phyloP scores from a whole-genome alignment of 2,888 invertebrate species.

The Gymnocheta viridis region DNA sequence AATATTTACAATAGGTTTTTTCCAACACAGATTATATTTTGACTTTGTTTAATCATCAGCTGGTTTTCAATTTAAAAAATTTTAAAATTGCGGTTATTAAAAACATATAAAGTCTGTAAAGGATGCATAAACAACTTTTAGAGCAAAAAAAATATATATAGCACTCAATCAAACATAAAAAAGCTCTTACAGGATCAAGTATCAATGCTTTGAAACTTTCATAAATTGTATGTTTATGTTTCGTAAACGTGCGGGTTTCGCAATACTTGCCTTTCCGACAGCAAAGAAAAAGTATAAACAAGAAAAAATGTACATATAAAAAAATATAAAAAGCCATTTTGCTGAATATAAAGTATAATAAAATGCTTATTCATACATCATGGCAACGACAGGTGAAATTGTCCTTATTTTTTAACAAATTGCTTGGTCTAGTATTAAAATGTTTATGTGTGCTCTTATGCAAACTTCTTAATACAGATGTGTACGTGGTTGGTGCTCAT shows the following conservation, averaged over 20 bases:
- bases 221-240: slow-evolving; percentile 41
- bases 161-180: too few species aligned
- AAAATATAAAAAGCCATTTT: slow-evolving; percentile 46
- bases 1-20: too few species aligned
- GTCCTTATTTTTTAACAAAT: slow-evolving; percentile 58
- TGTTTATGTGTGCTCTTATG: not conserved
- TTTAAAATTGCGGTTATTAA: too few species aligned
- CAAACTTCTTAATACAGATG: not conserved
- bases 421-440: slow-evolving; percentile 51
- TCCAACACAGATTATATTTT: too few species aligned
- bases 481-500: too few species aligned
- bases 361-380: slow-evolving; percentile 66
- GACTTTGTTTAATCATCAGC: too few species aligned
- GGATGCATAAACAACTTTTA: too few species aligned
- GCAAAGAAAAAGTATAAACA: not conserved
- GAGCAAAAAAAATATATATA: too few species aligned
- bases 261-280: not conserved
- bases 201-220: not conserved
- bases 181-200: too few species aligned
- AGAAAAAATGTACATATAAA: not conserved
- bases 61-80: too few species aligned
- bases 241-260: slow-evolving; percentile 3
- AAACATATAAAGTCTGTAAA: too few species aligned
- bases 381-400: slow-evolving; percentile 65
- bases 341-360: slow-evolving; percentile 48